Percentiles rank a stretch among this genome's conserved stretches.
phyloP scores from a whole-genome alignment of 2,888 invertebrate genomes.

The Seira ritae region DNA sequence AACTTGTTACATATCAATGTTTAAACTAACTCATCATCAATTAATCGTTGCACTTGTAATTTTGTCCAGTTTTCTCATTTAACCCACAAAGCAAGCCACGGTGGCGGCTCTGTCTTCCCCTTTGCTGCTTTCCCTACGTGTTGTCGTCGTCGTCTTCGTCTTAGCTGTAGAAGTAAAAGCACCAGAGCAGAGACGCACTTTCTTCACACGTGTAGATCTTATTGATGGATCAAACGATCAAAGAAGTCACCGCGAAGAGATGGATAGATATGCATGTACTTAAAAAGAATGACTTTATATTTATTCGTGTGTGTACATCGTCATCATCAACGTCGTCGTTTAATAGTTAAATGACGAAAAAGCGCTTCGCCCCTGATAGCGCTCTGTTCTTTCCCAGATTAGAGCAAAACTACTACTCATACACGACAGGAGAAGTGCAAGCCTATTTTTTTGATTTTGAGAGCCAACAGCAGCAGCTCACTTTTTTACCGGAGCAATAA shows the following conservation, averaged over 20 bases:
- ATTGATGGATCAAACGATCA: constrained; percentile 35
- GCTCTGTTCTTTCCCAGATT: constrained; percentile 37
- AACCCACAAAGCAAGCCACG: no score
- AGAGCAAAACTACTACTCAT: constrained; percentile 38
- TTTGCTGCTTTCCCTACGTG: neutral
- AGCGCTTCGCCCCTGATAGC: constrained; percentile 20
- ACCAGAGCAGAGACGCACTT: constrained; percentile 14
- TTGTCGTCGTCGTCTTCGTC: constrained; percentile 4
- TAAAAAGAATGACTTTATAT: neutral
- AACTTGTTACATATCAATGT: neutral
- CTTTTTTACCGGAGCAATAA: constrained; percentile 24
- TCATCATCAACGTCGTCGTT: constrained; percentile 15
- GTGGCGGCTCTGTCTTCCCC: neutral
- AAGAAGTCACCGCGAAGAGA: constrained; percentile 4
- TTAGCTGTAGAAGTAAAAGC: constrained; percentile 22
- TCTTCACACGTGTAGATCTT: constrained; percentile 41
- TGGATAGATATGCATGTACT: constrained; percentile 30
- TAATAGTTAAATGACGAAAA: constrained; percentile 21
- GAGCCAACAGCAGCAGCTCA: constrained; percentile 25
- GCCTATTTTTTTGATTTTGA: neutral
- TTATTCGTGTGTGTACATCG: constrained; percentile 29
- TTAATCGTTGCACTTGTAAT: neutral
- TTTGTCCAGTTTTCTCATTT: neutral
- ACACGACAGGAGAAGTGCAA: constrained; percentile 43
- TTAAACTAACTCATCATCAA: neutral